These are phyloP conservation scores for Hylaea fasciaria DNA, from an alignment of 2,888 invertebrate genomes.

Conservation along the genomic window DNA sequence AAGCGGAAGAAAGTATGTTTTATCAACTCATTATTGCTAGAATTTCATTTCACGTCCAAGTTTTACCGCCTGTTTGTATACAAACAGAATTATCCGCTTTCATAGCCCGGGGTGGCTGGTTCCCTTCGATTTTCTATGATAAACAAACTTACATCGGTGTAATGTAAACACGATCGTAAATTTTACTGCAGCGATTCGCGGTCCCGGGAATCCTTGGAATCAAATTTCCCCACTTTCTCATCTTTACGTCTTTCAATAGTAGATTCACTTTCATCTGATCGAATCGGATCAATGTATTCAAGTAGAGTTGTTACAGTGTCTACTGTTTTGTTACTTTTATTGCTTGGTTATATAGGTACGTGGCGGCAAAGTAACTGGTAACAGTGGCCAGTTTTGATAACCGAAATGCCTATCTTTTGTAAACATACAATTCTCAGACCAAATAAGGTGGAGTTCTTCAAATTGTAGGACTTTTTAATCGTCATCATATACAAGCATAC, in stretches of 20 bases:
- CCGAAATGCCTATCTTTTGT: background rate
- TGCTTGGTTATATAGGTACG: conserved; percentile 21
- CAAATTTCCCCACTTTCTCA: conserved; percentile 55
- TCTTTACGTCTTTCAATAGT: conserved; percentile 39
- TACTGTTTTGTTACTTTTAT: conserved; percentile 22
- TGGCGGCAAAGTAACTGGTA: conserved; percentile 9
- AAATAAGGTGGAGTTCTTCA: too few relatives aligned
- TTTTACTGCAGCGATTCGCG: conserved; percentile 67
- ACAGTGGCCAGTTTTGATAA: too few relatives aligned
- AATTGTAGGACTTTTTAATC: too few relatives aligned
- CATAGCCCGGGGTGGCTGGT: conserved; percentile 65
- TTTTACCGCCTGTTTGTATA: conserved; percentile 63
- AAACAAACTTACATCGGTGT: conserved; percentile 76
- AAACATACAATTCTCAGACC: too few relatives aligned
- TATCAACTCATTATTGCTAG: conserved; percentile 65
- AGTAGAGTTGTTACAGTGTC: conserved; percentile 15
- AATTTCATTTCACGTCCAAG: conserved; percentile 65
- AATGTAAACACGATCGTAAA: conserved; percentile 78
- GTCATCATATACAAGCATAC: too few relatives aligned
- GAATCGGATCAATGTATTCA: conserved; percentile 22
- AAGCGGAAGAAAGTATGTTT: conserved; percentile 45
- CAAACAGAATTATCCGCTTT: conserved; percentile 74
- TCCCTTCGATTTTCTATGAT: conserved; percentile 72
- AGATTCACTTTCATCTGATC: conserved; percentile 38
- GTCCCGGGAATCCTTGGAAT: conserved; percentile 69